Evolutionary conservation across 1,140 invertebrate species (phyloP).

Genomic region (Tetramorium alpestre): DNA sequence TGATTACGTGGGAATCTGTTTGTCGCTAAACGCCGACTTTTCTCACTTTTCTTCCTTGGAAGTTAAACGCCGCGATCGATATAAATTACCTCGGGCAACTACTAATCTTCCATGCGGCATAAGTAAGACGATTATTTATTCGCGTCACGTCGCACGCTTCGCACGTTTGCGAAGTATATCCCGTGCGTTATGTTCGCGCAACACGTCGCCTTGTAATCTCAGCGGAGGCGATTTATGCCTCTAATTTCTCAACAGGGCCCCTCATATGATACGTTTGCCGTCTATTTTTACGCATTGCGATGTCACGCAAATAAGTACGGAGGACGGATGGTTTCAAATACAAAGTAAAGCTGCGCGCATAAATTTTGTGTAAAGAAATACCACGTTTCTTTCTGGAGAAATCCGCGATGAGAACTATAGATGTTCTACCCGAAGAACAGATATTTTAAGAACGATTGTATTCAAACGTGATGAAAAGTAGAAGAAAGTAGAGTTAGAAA

Average conservation of each 20-base stretch:
- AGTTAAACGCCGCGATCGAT: constrained; percentile 35
- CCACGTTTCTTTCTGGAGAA: too few species aligned
- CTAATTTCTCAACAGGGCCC: not conserved
- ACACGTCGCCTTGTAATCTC: not conserved
- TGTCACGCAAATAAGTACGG: not conserved
- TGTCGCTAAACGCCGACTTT: not conserved
- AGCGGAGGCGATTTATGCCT: not conserved
- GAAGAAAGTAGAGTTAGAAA: not conserved
- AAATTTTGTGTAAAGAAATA: not conserved
- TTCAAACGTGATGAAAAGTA: too few species aligned
- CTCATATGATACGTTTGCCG: not conserved
- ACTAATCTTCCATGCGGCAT: constrained; percentile 16
- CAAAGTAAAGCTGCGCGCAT: not conserved
- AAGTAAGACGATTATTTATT: constrained; percentile 52
- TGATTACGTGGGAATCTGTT: not conserved
- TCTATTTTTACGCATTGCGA: not conserved
- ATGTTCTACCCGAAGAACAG: not conserved
- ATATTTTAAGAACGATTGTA: too few species aligned
- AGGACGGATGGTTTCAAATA: not conserved
- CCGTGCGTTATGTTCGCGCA: not conserved
- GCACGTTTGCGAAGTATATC: not conserved
- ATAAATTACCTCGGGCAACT: constrained; percentile 47
- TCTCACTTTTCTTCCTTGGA: constrained; percentile 4
- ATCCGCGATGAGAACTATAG: not conserved
- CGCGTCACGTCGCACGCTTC: constrained; percentile 20